Evolutionary conservation across 2,113 vertebrate genomes (phyloP), one percentile per base, ranked within the genome.

Genomic region (Cariama cristata): DNA sequence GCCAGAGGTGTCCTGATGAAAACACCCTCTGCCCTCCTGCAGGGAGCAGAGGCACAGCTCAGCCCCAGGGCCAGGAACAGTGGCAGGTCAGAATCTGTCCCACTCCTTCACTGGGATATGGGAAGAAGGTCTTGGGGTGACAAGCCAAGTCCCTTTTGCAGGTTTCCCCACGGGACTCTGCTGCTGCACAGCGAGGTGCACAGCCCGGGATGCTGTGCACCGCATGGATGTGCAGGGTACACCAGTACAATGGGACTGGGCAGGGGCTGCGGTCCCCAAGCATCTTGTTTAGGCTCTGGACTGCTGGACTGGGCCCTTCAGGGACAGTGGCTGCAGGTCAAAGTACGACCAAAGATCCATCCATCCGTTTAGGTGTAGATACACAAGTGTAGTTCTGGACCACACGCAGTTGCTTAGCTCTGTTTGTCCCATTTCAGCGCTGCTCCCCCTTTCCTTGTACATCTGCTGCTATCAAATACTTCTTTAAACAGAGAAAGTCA

Each of bases 121-220:
- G 8, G n/a, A 40, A 45, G 58, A 63, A 53, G 30, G 3, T 20
- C 47, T 63, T 0, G 2, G 52, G 22, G 11, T 45, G 35, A 49
- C 53, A 27, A 64, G 10, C 10, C 21, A 45, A 55, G 18, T 24
- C 0, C 7, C 5, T 20, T 76, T 27, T 33, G 13, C 7, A 38
- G 7, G 20, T 30, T 63, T 35, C 11, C 5, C 14, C 4, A 8
- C 1, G 6, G 53, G 44, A 35, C 1, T 3, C 40, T 77, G 55
- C 32, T 49, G 26, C 35, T 3, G 2, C 0, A 0, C 14, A n/a
- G 45, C 0, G 3, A 1, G 17, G 14, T 17, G 21, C 58, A 42
- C 14, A 47, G 7, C 47, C 52, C 3, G 4, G 40, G 27, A 22
- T 45, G 49, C 27, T 45, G 32, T 15, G 19, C 11, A 6, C 11